A percentile compares a stretch with the other conserved stretches of the same genome.
These are phyloP conservation scores for Chionomys nivalis DNA, from an alignment of 2,113 vertebrate species.

Conservation along the genomic window DNA sequence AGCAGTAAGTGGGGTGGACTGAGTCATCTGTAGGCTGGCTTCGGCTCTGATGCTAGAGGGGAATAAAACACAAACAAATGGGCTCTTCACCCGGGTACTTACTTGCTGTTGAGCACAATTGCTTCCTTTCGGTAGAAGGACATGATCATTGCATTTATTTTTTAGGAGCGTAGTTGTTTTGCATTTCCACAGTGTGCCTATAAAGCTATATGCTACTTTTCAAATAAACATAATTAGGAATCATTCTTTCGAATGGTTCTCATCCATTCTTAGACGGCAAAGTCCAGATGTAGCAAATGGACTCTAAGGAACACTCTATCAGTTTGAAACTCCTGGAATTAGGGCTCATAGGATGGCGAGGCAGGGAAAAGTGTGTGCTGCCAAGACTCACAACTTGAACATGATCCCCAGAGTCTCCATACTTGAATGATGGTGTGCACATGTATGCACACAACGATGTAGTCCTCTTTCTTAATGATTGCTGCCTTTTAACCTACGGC, in stretches of 20 bases:
- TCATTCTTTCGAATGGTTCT: conserved; percentile 49
- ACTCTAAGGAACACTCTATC: not conserved
- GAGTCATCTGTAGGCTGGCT: conserved; percentile 49
- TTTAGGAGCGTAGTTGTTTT: conserved; percentile 61
- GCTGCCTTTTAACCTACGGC: no score
- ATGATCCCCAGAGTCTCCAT: not conserved
- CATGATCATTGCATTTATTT: conserved; percentile 55
- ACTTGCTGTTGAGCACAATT: conserved; percentile 62
- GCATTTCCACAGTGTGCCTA: conserved; percentile 60
- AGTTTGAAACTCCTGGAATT: conserved; percentile 26
- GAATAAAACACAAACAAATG: conserved; percentile 66
- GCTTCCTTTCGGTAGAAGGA: conserved; percentile 73
- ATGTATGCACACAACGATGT: not conserved
- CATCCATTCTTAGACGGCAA: not conserved
- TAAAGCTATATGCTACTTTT: conserved; percentile 64
- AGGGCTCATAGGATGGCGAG: no score
- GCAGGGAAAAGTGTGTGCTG: not conserved
- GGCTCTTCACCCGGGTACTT: conserved; percentile 69
- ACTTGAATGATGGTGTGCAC: not conserved
- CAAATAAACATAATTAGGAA: conserved; percentile 45
- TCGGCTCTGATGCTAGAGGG: conserved; percentile 46
- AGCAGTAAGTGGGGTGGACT: not conserved
- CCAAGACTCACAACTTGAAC: no score
- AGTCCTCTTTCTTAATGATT: no score
- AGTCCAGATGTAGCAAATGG: not conserved